Evolutionary conservation across 2,888 invertebrate species (phyloP).

Genomic region (Pristionchus arcanus): DNA sequence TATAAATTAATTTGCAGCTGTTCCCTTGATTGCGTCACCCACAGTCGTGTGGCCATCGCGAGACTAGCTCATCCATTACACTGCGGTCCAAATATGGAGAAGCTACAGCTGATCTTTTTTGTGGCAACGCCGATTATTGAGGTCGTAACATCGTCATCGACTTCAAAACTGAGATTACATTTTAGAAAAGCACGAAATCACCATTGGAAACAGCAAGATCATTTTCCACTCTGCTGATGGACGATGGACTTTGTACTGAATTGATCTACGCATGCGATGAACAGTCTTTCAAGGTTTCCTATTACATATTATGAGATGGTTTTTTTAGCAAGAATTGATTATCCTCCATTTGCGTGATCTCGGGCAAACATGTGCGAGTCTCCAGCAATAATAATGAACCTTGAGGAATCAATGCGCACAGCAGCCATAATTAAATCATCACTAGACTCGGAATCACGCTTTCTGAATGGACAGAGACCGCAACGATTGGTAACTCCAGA

Average conservation of each 20-base stretch:
- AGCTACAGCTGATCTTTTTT: conserved; percentile 65
- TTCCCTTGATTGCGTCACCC: conserved; percentile 63
- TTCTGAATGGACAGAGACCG: background rate
- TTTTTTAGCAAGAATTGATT: too few species aligned
- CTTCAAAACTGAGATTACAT: background rate
- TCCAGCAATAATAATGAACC: background rate
- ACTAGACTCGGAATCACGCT: background rate
- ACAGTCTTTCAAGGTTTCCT: conserved; percentile 62
- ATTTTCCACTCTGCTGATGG: conserved; percentile 81
- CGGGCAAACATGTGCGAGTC: too few species aligned
- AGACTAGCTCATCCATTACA: conserved; percentile 70
- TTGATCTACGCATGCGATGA: conserved; percentile 77
- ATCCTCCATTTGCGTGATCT: too few species aligned
- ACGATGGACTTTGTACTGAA: conserved; percentile 79
- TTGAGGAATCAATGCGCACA: conserved; percentile 67
- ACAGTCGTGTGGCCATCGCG: conserved; percentile 67
- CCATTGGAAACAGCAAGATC: conserved; percentile 81
- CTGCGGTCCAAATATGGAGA: conserved; percentile 70
- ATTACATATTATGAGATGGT: too few species aligned
- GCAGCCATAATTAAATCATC: background rate
- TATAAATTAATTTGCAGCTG: conserved; percentile 61
- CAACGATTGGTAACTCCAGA: background rate
- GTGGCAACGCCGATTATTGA: conserved; percentile 65
- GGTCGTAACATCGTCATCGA: background rate
- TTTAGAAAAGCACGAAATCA: conserved; percentile 81